These are phyloP conservation scores for Sclerurus mexicanus DNA, from an alignment of 2,113 vertebrate genomes.

Conservation along the genomic window DNA sequence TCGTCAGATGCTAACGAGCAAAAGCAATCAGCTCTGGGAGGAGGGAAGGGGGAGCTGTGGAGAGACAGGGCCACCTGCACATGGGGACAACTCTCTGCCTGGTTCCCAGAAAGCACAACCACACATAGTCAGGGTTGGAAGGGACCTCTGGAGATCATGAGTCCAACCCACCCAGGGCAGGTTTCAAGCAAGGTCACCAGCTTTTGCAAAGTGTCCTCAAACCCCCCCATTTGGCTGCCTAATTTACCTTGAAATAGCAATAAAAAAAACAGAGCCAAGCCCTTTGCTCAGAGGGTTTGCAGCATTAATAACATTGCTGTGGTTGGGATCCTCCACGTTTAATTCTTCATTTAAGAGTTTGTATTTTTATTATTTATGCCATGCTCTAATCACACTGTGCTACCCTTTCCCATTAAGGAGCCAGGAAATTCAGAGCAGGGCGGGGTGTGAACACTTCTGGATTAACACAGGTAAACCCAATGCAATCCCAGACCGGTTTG, in stretches of 20 bases:
- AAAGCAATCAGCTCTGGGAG: neutral
- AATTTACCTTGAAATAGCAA: neutral
- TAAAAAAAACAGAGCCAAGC: neutral
- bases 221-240: neutral
- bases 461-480: too few species aligned
- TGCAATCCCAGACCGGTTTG: neutral
- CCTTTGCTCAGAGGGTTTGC: neutral
- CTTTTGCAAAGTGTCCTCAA: neutral
- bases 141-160: neutral
- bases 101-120: neutral
- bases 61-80: neutral
- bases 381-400: neutral
- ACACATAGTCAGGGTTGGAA: neutral
- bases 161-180: neutral
- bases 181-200: neutral
- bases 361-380: neutral
- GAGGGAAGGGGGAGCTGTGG: neutral
- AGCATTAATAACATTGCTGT: neutral
- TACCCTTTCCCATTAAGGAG: neutral
- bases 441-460: neutral
- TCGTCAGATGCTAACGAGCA: constrained; percentile 9
- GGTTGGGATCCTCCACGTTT: neutral
- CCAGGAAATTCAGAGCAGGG: neutral
- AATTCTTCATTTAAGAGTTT: neutral
- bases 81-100: neutral